Base-by-base conservation (phyloP, 2,888 invertebrate genomes). In the Andricus quercusramuli region DNA sequence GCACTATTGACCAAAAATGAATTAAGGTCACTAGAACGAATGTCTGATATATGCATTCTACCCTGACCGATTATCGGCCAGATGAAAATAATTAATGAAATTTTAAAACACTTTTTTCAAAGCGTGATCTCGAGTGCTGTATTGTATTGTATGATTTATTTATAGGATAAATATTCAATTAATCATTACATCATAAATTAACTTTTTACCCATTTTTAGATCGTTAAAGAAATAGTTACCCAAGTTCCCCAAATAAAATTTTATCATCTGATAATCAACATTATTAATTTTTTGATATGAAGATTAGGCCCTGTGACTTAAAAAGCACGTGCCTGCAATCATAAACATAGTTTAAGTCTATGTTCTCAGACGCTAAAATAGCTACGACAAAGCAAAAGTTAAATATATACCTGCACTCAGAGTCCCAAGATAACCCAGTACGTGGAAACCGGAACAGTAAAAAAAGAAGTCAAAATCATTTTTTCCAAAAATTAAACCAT, bases 311-410 rank as follows among this genome's bases (percentile, higher is more conserved):
- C 41, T 9, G 22, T 25, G 29, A 29, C 15, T 25, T 64, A 29
- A 29, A 15, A 29, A 64, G 5, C 64, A 64, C 64, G 64, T 64
- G 29, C 17, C 29, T 29, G 64, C 64, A 64, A 13, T 64, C 25
- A 15, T 64, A 29, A 64, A 64, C 64, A 64, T 64, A 17, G 6
- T 22, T 59, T 3, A 59, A 62, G 25, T 13, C 22, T 25, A n/a
- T 62, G 64, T 76, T 20, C 8, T 17, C 29, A 25, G 37, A 67
- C 76, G 80, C 87, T 82, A 86, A 88, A 88, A 89, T 88, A 88
- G 84, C 77, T 68, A 44, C 79, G 82, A 84, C 85, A 88, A 88
- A 88, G 84, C 86, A 78, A 87, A 86, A 85, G 82, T 80, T 88
- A 86, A 88, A 88, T 88, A 86, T 88, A 86, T 51, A 62, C 62